Evolutionary conservation across 2,888 invertebrate genomes (phyloP), one percentile per base, ranked within the genome.

Genomic region (Scotopteryx bipunctaria): DNA sequence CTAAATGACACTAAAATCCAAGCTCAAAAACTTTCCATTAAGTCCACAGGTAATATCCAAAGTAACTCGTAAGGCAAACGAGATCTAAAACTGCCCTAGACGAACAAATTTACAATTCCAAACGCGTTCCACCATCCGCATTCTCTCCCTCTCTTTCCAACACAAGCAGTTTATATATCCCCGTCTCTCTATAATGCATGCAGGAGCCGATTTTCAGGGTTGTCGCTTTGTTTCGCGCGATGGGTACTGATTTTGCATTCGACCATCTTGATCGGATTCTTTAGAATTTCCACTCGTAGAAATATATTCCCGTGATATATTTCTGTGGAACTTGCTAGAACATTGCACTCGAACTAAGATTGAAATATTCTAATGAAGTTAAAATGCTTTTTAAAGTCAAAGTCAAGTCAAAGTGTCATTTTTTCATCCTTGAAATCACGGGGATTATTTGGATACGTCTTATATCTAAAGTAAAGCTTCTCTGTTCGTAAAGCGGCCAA

Each of bases 51-150:
- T 53, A 53, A 53, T 53, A 54, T 54, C 63, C 47, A 67, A 65
- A 69, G 63, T 61, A 70, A 69, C 65, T 66, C 53, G 63, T 65
- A 69, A 74, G 63, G 67, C 58, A 67, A 73, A 69, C 68, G 66
- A 61, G 67, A 62, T 61, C 66, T 67, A 62, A 66, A 69, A 67
- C 67, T 70, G 66, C 66, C 64, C 63, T 59, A 55, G 63, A 67
- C 67, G 66, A 61, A 59, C 65, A 61, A 73, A 85, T 86, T 88
- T 85, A 75, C 79, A 76, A 88, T 88, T 86, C 87, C 66, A 69
- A 66, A 55, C 82, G 76, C 86, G 81, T 85, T 73, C 76, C 69
- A 70, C 81, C 81, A 81, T 84, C 86, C 86, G 83, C 84, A 86
- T 81, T 74, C 71, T 69, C 52, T 62, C 74, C 61, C 59, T 72